Percentiles rank a stretch among this genome's conserved stretches.
Conservation (phyloP, 2,888 invertebrate species). For the Malachius bipustulatus region DNA sequence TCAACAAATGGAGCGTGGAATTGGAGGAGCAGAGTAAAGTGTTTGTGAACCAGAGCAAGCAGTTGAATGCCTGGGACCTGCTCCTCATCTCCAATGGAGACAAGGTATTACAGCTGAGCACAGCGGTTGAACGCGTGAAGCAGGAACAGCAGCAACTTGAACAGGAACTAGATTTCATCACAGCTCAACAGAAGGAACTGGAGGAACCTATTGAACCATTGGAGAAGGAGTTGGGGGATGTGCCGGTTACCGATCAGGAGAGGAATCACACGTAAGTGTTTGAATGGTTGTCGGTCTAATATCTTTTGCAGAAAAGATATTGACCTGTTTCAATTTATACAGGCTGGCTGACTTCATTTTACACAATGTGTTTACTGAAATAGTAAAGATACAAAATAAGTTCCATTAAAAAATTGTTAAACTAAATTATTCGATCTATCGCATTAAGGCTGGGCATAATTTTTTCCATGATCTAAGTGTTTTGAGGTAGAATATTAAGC, state of each 20-base stretch:
- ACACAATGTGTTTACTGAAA: too few species aligned
- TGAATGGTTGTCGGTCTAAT: too few species aligned
- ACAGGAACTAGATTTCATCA: slow-evolving; percentile 85
- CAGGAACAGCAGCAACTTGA: slow-evolving; percentile 81
- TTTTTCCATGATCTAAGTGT: too few species aligned
- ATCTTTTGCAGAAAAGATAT: too few species aligned
- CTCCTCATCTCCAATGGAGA: slow-evolving; percentile 83
- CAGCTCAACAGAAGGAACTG: slow-evolving; percentile 84
- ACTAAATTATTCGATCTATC: too few species aligned
- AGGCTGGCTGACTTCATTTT: too few species aligned
- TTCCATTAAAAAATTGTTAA: too few species aligned
- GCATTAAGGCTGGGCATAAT: too few species aligned
- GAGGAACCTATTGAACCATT: slow-evolving; percentile 77
- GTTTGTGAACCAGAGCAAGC: slow-evolving; percentile 87
- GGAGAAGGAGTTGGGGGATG: slow-evolving; percentile 63
- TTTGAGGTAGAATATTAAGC: too few species aligned
- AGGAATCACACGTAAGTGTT: slow-evolving; percentile 71
- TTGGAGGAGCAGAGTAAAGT: slow-evolving; percentile 86
- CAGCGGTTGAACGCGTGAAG: slow-evolving; percentile 79
- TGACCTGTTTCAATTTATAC: too few species aligned
- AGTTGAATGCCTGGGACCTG: slow-evolving; percentile 92
- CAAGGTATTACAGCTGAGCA: slow-evolving; percentile 79
- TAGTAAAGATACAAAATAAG: too few species aligned
- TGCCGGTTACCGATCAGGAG: slow-evolving; percentile 64
- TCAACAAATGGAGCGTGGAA: slow-evolving; percentile 90